Percentiles rank a stretch among this genome's conserved stretches.
Conservation (phyloP, 2,888 invertebrate genomes). For the Sarcophaga carnaria region DNA sequence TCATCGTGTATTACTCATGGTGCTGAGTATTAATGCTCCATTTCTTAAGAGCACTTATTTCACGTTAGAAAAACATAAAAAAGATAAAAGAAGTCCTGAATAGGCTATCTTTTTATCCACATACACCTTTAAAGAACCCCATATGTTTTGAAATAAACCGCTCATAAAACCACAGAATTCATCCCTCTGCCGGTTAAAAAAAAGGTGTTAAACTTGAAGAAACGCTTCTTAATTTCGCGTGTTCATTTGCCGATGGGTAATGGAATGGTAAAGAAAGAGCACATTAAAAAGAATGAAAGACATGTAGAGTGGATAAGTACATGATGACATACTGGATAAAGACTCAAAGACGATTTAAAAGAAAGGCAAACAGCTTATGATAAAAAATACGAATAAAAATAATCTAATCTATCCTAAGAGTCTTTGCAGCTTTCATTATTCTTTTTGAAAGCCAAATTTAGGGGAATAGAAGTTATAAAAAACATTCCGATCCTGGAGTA, state of each 20-base stretch:
- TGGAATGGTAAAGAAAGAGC: too few relatives aligned
- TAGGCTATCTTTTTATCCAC: conserved; percentile 38
- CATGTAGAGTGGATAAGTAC: too few relatives aligned
- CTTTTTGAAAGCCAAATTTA: too few relatives aligned
- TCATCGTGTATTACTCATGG: background rate
- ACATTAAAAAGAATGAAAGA: too few relatives aligned
- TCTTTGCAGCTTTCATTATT: too few relatives aligned
- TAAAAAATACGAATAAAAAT: too few relatives aligned
- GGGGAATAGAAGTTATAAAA: too few relatives aligned
- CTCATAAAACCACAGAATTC: conserved; percentile 37
- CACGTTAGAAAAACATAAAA: conserved; percentile 2
- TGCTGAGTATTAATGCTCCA: conserved; percentile 5
- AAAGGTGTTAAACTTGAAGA: conserved; percentile 60
- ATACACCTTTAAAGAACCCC: conserved; percentile 23
- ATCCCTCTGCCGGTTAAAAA: conserved; percentile 26
- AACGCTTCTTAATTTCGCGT: conserved; percentile 26
- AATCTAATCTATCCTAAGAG: too few relatives aligned
- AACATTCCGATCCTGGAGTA: too few relatives aligned
- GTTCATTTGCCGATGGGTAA: background rate
- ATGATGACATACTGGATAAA: too few relatives aligned
- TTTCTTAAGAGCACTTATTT: conserved; percentile 18
- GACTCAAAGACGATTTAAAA: too few relatives aligned
- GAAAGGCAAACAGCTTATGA: too few relatives aligned
- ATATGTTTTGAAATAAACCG: conserved; percentile 42
- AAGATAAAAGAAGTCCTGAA: background rate